Evolutionary conservation across 2,113 vertebrate species (phyloP), one percentile per base, ranked within the genome.

Genomic region (Peromyscus maniculatus): DNA sequence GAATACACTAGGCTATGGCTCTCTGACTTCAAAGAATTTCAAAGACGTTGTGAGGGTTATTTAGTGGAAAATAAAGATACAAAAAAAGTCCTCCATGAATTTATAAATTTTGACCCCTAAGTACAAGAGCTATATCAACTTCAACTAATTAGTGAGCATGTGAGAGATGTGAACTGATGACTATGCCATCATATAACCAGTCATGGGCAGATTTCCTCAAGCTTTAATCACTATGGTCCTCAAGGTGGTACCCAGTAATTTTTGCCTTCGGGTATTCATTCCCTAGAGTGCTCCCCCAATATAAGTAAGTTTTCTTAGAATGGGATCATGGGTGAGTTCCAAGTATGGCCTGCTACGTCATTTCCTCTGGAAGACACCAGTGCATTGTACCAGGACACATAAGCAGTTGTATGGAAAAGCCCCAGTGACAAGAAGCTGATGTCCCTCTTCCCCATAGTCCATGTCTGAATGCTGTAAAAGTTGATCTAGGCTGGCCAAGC

Each of bases 11-110:
- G 78, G 69, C 43, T 46, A 15, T 39, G 13, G 33, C 36, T 91
- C 13, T 79, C 59, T 72, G 89, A 89, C 46, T n/a, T 43, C 43
- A 43, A 74, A 87, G 46, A 4, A 46, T 91, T 96, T 96, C 78
- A 64, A 71, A 62, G 26, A 79, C 13, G 36, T 24, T 43, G 7
- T 4, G 9, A 87, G 24, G 52, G 49, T 74, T 59, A 62, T 55
- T 57, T 71, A 91, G 91, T 28, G 82, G 31, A 89, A 80, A 89
- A 93, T 7, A 93, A 93, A 93, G 24, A 87, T 49, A 87, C 5
- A 72, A 1, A 71, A 1, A 71, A 52, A 80, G 22, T 92, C 7
- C 33, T 87, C 59, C 64, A 84, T 83, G 87, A 66, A 59, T 15
- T 67, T 89, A 79, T 3, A 84, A 49, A 26, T 33, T 55, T 77